phyloP scores from a whole-genome alignment of 2,113 vertebrate species.

The Clarias magur region DNA sequence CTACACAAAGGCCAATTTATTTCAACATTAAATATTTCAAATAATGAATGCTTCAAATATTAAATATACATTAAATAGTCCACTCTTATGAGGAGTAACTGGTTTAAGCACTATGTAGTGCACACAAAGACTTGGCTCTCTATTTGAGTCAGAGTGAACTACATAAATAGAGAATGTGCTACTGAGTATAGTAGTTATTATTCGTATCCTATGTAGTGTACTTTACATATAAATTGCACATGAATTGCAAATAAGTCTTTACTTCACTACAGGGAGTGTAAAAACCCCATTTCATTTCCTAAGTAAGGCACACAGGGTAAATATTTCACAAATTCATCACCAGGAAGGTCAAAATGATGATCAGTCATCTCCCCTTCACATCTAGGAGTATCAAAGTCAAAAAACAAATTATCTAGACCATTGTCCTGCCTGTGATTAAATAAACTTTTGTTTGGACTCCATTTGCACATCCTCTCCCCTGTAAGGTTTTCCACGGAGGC shows the following conservation, averaged over 20 bases:
- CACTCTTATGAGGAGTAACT: too few species aligned
- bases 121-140: neutral
- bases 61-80: neutral
- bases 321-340: conserved; percentile 61
- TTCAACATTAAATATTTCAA: neutral
- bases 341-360: conserved; percentile 30
- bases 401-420: conserved; percentile 75
- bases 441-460: conserved; percentile 48
- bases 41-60: neutral
- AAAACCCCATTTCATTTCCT: neutral
- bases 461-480: conserved; percentile 40
- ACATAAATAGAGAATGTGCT: neutral
- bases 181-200: neutral
- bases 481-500: conserved; percentile 68
- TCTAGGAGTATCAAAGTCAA: conserved; percentile 78
- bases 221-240: neutral
- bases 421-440: conserved; percentile 70
- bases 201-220: neutral
- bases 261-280: neutral
- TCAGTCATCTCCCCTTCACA: conserved; percentile 70
- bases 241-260: neutral
- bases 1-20: neutral
- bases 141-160: neutral
- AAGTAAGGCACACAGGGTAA: conserved; percentile 48
- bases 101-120: neutral